A percentile compares a stretch with the other conserved stretches of the same genome.
Conservation (phyloP, 2,888 invertebrate genomes). For the Silvanus unidentatus region DNA sequence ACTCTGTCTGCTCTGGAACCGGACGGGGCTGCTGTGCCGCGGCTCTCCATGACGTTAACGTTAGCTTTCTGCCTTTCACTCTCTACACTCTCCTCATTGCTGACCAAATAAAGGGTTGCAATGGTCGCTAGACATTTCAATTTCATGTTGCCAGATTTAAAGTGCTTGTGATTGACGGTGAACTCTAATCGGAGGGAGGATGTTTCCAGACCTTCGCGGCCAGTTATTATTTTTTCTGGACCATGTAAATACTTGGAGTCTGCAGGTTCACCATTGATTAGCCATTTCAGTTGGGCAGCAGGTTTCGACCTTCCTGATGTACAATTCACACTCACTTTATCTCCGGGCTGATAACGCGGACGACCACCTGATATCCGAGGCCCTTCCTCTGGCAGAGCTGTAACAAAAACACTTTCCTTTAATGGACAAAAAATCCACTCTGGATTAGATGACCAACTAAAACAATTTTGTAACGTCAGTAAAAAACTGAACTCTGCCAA, state of each 20-base stretch:
- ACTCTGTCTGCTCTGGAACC: conserved; percentile 70
- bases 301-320: conserved; percentile 78
- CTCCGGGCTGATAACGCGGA: conserved; percentile 75
- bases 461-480: too few species aligned
- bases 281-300: conserved; percentile 78
- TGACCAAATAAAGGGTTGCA: conserved; percentile 79
- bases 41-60: conserved; percentile 69
- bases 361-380: conserved; percentile 77
- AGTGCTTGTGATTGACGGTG: conserved; percentile 73
- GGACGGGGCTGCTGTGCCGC: conserved; percentile 57
- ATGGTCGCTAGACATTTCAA: conserved; percentile 85
- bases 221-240: conserved; percentile 51
- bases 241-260: conserved; percentile 47
- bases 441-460: too few species aligned
- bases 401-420: conserved; percentile 26
- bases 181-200: conserved; percentile 74
- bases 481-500: too few species aligned
- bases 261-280: conserved; percentile 75
- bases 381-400: conserved; percentile 75
- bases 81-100: conserved; percentile 83
- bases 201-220: conserved; percentile 66
- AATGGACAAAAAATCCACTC: too few species aligned
- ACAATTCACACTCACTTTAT: conserved; percentile 77
- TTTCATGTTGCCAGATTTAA: conserved; percentile 79
- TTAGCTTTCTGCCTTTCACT: conserved; percentile 70